Percentiles rank a stretch among this genome's conserved stretches.
Conservation (phyloP, 2,888 invertebrate genomes). For the Lacanobia wlatinum region DNA sequence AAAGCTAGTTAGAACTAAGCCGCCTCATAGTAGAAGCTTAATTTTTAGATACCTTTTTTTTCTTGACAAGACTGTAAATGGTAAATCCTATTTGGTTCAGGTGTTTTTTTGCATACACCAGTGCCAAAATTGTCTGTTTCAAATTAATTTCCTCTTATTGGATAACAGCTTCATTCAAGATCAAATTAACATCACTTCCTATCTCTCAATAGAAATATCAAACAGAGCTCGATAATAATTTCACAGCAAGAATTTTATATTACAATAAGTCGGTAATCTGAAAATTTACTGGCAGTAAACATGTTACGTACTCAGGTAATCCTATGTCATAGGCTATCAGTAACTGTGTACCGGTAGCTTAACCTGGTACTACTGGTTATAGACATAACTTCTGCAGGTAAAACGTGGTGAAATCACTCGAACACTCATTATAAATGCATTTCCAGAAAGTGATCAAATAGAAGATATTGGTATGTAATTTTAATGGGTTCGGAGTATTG, state of each 20-base stretch:
- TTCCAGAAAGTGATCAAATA: conserved; percentile 32
- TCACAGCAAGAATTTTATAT: conserved; percentile 27
- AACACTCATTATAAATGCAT: neutral
- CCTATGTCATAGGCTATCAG: conserved; percentile 55
- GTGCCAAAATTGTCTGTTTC: too few relatives aligned
- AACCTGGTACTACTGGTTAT: conserved; percentile 21
- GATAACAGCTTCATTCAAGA: neutral
- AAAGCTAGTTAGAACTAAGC: too few relatives aligned
- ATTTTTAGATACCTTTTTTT: neutral
- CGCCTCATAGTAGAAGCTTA: neutral
- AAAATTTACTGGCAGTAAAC: conserved; percentile 52
- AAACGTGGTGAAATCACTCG: conserved; percentile 18
- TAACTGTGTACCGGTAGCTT: conserved; percentile 37
- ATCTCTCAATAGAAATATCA: conserved; percentile 23
- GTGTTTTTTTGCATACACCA: neutral
- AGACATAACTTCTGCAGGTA: conserved; percentile 21
- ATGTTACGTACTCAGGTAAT: conserved; percentile 39
- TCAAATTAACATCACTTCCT: conserved; percentile 1
- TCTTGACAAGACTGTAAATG: neutral
- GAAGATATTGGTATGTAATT: conserved; percentile 23
- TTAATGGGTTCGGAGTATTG: neutral
- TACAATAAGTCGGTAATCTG: conserved; percentile 43
- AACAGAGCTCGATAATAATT: conserved; percentile 2
- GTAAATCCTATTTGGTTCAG: neutral
- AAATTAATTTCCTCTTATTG: neutral